Evolutionary conservation across 2,797 vertebrate species (phyloP), one percentile per base, ranked within the genome.

Genomic region (Adrianichthys oophorus): DNA sequence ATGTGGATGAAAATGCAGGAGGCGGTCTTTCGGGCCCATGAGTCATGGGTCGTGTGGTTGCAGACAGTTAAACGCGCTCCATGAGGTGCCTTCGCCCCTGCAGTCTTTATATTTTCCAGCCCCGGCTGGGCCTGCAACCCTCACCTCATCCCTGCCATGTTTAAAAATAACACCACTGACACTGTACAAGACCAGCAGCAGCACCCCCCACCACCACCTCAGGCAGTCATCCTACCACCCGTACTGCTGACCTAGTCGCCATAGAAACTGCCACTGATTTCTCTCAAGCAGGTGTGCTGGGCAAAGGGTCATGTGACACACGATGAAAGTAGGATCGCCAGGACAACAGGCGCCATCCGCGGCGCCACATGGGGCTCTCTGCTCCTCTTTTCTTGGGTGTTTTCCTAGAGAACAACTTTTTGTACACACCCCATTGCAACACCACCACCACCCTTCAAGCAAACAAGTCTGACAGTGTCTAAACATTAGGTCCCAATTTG

Each of bases 201-300:
- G 81, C 73, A 74, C 82, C 82, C 83, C 80, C 85, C 71, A 77
- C 81, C 75, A 59, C 80, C 87, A 90, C 86, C 80, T 72, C 85
- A 83, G 80, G 85, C 88, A 81, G 81, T 78, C 83, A 78, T 80
- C 85, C 83, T 82, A 87, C 82, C 85, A 90, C 90, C 88, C 58
- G 53, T 86, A 77, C 82, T 65, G 83, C 88, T 90, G 90, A 93
- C 91, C 92, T 85, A 78, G 91, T 93, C 86, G 57, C 89, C 87
- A 93, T 93, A 91, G 92, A 89, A 93, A 93, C 92, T 87, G 85
- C 87, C 72, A 73, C 87, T 78, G 74, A 87, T 90, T 90, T 83
- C 84, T 90, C 89, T 76, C 78, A 76, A 89, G 91, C 92, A 93
- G 92, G 92, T 93, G 92, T 87, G 88, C 82, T 57, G 91, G 91